Evolutionary conservation across 1,140 invertebrate species (phyloP), one percentile per base, ranked within the genome.

Genomic region (Tigriopus japonicus): DNA sequence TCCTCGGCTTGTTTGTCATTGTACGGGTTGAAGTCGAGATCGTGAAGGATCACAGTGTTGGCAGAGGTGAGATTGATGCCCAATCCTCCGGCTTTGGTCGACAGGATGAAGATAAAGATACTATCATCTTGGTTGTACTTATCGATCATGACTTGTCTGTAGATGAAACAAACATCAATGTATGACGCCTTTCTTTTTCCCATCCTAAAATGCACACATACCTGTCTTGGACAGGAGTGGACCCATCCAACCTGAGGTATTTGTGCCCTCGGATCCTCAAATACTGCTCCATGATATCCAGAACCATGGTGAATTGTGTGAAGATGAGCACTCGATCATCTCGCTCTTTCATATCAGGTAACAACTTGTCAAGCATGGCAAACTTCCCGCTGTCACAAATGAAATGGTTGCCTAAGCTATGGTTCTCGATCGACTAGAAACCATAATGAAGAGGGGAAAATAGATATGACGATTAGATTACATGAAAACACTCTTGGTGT

Each of bases 1-100:
- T 97, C 94, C 72, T 97, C 92, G 0, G 92, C 92, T 73, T 96
- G 93, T 70, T 94, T 93, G 70, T 97, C 92, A 71, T 97, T 96
- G 69, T 95, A 93, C 0, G 92, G 92, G 75, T 96, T 97, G 68
- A 91, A 79, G 67, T 80, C 78, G 35, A 80, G 77, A 63, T 79
- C 78, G 65, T 80, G 77, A 24, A 79, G 64, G 52, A 79, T 77
- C 42, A 80, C 78, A 21, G 71, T 70, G 69, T 79, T 77, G 15
- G 78, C 78, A 5, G 77, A 71, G 9, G 75, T 77, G 35, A 79
- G 66, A 66, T 80, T 79, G 63, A 79, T 80, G 9, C 78, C 75
- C n/a, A 76, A 65, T 19, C 78, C 78, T n/a, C 78, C 78, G 15
- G 77, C 78, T 62, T 69, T 69, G 1, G 78, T 80, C 1, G 77